Conservation (phyloP, 2,888 invertebrate genomes). For the Pseudeuparius sepicola region DNA sequence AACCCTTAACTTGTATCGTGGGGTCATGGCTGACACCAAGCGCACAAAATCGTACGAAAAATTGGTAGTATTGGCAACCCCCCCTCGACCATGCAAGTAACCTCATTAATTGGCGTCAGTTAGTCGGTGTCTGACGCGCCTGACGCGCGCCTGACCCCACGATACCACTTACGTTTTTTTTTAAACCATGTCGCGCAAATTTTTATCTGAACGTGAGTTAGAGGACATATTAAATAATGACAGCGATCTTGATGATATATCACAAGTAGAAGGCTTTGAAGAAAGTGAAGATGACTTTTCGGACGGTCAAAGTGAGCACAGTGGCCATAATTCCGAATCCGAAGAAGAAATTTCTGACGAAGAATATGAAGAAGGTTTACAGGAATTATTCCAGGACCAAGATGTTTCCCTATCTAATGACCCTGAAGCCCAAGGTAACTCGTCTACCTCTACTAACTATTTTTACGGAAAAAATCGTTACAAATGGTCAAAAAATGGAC, state of each 20-base stretch:
- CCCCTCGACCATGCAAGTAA: not conserved
- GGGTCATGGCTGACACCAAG: no score
- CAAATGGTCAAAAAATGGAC: constrained; percentile 8
- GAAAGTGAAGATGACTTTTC: constrained; percentile 6
- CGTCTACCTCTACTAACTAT: not conserved
- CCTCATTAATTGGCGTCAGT: constrained; percentile 1
- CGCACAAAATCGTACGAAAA: constrained; percentile 2
- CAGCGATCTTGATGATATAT: constrained; percentile 7
- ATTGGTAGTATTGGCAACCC: constrained; percentile 2
- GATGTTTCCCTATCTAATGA: not conserved
- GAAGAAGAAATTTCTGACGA: constrained; percentile 3
- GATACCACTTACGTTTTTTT: not conserved
- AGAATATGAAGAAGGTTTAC: constrained; percentile 4
- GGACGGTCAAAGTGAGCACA: constrained; percentile 2
- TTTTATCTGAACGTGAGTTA: constrained; percentile 1
- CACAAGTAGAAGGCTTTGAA: constrained; percentile 6
- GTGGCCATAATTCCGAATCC: constrained; percentile 1
- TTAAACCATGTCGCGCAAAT: not conserved
- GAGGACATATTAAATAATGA: constrained; percentile 5
- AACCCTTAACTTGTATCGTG: constrained; percentile 3
- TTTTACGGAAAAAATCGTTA: constrained; percentile 10
- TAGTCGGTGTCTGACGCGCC: constrained; percentile 1
- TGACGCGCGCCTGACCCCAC: not conserved
- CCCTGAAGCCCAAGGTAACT: not conserved
- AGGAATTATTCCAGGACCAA: constrained; percentile 5